phyloP scores from a whole-genome alignment of 2,113 vertebrate species.

The Bagarius yarrelli region DNA sequence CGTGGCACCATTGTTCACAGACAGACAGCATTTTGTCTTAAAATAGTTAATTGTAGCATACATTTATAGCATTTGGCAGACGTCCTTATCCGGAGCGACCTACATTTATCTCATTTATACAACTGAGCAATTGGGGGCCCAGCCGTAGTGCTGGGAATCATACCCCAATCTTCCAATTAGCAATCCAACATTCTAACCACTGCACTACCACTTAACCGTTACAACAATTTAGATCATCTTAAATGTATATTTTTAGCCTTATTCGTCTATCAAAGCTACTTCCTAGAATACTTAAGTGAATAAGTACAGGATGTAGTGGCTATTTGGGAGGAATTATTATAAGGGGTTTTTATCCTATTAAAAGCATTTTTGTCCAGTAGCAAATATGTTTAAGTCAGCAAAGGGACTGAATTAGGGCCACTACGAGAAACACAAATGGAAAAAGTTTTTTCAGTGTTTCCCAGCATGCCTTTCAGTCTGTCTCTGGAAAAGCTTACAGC shows the following conservation, averaged over 20 bases:
- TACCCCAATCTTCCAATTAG: no score
- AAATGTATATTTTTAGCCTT: constrained; percentile 38
- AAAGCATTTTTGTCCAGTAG: constrained; percentile 16
- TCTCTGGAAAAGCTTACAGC: constrained; percentile 35
- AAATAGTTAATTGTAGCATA: no score
- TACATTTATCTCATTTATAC: no score
- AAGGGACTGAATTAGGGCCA: constrained; percentile 36
- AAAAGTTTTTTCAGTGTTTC: constrained; percentile 50
- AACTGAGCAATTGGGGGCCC: no score
- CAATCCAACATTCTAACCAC: no score
- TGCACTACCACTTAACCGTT: no score
- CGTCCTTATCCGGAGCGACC: no score
- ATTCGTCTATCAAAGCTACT: constrained; percentile 31
- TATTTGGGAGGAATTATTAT: constrained; percentile 12
- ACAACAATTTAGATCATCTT: background rate
- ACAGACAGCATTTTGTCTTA: constrained; percentile 41
- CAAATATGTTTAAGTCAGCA: constrained; percentile 34
- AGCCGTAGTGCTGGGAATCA: no score
- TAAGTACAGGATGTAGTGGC: background rate
- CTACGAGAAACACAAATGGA: constrained; percentile 51
- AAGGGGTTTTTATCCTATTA: constrained; percentile 27
- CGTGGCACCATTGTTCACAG: constrained; percentile 33
- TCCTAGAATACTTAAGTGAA: constrained; percentile 18
- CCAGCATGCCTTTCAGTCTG: constrained; percentile 49
- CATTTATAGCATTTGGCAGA: no score